Percentiles rank a stretch among this genome's conserved stretches.
These are phyloP conservation scores for Eristalis arbustorum DNA, from an alignment of 2,888 invertebrate genomes.

Conservation along the genomic window DNA sequence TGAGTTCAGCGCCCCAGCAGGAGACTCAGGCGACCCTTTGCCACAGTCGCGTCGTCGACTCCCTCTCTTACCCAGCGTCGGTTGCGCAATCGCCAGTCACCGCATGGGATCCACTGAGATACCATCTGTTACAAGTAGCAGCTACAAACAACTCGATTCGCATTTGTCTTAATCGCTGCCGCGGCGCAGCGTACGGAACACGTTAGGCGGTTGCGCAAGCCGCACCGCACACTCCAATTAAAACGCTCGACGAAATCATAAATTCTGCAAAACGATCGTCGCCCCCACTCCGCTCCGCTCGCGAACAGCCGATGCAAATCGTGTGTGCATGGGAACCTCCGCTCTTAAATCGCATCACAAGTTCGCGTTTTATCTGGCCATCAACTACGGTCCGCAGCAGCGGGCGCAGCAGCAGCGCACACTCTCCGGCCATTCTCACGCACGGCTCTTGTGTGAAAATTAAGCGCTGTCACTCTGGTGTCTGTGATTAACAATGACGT, in stretches of 20 bases:
- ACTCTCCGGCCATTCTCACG: slow-evolving; percentile 16
- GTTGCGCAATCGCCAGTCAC: slow-evolving; percentile 53
- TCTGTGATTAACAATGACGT: slow-evolving; percentile 52
- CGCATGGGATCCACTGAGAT: slow-evolving; percentile 40
- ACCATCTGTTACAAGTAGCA: slow-evolving; percentile 34
- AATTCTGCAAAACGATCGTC: slow-evolving; percentile 34
- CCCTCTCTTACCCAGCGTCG: slow-evolving; percentile 1
- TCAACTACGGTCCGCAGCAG: slow-evolving; percentile 5
- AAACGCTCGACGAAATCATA: slow-evolving; percentile 43
- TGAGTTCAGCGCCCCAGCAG: slow-evolving; percentile 36
- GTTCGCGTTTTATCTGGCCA: slow-evolving; percentile 45
- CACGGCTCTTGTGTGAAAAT: slow-evolving; percentile 44
- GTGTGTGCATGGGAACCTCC: neutral
- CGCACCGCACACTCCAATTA: slow-evolving; percentile 54
- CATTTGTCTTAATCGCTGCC: neutral
- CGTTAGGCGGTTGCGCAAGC: slow-evolving; percentile 32
- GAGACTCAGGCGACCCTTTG: slow-evolving; percentile 56
- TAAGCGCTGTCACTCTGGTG: slow-evolving; percentile 55
- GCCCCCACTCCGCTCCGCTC: neutral
- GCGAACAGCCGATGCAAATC: neutral
- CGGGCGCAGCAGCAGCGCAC: neutral
- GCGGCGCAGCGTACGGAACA: slow-evolving; percentile 25
- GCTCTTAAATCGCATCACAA: slow-evolving; percentile 15
- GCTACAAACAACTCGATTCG: slow-evolving; percentile 8
- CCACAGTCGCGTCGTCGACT: slow-evolving; percentile 4